Base-by-base conservation (phyloP, 2,113 vertebrate genomes). In the Peromyscus polionotus region DNA sequence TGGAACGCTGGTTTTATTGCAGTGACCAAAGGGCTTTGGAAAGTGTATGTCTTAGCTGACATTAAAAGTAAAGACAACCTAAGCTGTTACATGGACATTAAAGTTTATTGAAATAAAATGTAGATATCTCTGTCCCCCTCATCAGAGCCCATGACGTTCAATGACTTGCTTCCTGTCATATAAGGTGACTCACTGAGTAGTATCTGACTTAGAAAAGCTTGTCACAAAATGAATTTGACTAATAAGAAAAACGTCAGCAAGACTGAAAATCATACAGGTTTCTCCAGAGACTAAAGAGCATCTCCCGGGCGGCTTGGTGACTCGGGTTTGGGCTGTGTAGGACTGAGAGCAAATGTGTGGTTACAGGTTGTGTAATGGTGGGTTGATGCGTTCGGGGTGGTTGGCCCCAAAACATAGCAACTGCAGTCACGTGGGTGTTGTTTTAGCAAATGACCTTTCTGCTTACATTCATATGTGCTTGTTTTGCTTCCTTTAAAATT, bases 31-130 rank as follows among this genome's bases (percentile, higher is more conserved):
- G 88, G 48, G 70, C n/a, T 92, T 92, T 84, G 42, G 24, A 51
- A 77, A 93, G 22, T 63, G 3, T 51, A 85, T 28, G 5, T 77
- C 59, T 91, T 33, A 77, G 61, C 3, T 17, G 54, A 92, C 57
- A 42, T 94, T 57, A 95, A 93, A 93, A 93, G 51, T 39, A 92
- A 92, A 88, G 83, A 39, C 16, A 68, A 16, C 24, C 63, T 16
- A 9, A 39, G 19, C 9, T 63, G 39, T 87, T 90, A 79, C 70
- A 57, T 1, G 88, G 63, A 80, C 26, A 36, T 11, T 68, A 54
- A 87, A 54, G 79, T 79, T 93, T 96, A 57, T 57, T 79, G 88
- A 94, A 96, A 83, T 89, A 72, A 73, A 84, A 84, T 61, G 0
- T 36, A 39, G 10, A 0, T 86, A 20, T 83, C 73, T 84, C 65